phyloP scores from a whole-genome alignment of 2,113 vertebrate species.

The Pluvialis apricaria region DNA sequence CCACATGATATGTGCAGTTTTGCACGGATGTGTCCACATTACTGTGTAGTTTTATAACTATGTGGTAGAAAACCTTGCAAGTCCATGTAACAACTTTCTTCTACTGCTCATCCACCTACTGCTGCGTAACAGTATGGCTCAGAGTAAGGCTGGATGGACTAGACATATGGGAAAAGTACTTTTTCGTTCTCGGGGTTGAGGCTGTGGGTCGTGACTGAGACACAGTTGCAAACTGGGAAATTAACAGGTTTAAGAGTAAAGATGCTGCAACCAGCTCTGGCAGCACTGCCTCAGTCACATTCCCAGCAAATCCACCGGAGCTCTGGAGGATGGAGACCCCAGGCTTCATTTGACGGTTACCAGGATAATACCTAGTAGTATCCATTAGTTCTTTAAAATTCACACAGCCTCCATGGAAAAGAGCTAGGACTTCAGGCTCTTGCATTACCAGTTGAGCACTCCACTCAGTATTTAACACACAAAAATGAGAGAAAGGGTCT shows the following conservation, averaged over 20 bases:
- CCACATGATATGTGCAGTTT: background rate
- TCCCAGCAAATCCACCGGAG: background rate
- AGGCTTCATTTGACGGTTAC: background rate
- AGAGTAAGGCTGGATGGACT: background rate
- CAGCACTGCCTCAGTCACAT: background rate
- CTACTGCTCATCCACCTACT: accelerated
- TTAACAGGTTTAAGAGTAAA: background rate
- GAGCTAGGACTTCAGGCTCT: background rate
- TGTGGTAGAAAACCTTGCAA: background rate
- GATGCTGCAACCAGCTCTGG: background rate
- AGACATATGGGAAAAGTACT: background rate
- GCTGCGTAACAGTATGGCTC: background rate
- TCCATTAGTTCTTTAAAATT: background rate
- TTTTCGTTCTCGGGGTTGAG: background rate
- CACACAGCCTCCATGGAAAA: background rate
- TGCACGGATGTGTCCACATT: background rate
- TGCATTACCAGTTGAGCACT: background rate
- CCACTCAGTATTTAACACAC: background rate
- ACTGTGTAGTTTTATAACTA: background rate
- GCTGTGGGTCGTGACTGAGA: background rate
- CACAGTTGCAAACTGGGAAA: background rate
- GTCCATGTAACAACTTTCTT: background rate
- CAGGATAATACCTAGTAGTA: background rate
- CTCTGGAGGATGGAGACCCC: background rate
- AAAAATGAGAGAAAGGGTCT: background rate